A percentile compares a stretch with the other conserved stretches of the same genome.
Conservation (phyloP, 2,113 vertebrate genomes). For the Petroica traversi region DNA sequence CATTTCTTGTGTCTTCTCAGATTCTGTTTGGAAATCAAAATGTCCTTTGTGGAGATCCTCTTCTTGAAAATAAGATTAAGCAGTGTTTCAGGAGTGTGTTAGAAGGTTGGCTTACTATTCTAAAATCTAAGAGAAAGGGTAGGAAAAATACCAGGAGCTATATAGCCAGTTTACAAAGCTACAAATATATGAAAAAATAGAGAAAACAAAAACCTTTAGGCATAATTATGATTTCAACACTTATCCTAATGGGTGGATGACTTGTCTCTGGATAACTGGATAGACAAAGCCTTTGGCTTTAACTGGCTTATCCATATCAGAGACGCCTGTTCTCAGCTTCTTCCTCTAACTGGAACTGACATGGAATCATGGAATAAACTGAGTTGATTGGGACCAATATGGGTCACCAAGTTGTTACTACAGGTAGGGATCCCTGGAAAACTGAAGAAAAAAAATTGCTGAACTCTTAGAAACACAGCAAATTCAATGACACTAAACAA, state of each 20-base stretch:
- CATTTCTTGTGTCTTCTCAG: not conserved
- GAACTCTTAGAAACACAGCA: not conserved
- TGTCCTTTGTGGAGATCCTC: not conserved
- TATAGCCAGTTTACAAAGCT: not conserved
- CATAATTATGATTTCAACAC: rapidly evolving
- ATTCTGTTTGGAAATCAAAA: not conserved
- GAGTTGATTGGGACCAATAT: not conserved
- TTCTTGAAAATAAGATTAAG: not conserved
- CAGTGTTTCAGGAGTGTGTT: not conserved
- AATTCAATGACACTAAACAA: not conserved
- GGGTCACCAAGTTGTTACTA: not conserved
- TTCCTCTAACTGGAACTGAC: not conserved
- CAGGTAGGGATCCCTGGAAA: not conserved
- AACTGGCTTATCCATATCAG: not conserved
- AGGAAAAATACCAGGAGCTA: not conserved
- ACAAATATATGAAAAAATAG: not conserved
- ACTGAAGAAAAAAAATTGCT: not conserved
- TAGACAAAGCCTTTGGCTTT: not conserved
- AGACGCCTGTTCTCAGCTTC: not conserved
- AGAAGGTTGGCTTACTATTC: not conserved
- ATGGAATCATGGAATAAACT: not conserved
- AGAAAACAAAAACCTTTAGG: not conserved
- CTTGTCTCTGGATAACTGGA: not conserved
- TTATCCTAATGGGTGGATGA: not conserved
- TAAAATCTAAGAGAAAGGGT: not conserved